These are phyloP conservation scores for Pyxicephalus adspersus DNA, from an alignment of 2,113 vertebrate species.

Conservation along the genomic window DNA sequence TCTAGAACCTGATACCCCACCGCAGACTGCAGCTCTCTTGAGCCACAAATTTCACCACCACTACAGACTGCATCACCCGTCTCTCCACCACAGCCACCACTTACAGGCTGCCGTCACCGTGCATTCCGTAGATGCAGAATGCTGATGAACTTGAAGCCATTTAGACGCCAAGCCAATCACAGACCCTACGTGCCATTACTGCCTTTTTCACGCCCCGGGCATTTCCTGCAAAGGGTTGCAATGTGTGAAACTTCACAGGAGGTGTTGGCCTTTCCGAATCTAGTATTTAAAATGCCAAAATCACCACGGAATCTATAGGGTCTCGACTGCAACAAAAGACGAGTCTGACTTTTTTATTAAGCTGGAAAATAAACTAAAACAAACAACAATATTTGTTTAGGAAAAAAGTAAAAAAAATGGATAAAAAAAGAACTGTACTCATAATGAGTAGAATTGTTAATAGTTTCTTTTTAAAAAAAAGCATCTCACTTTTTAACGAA, in stretches of 20 bases:
- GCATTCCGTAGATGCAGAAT: conserved; percentile 94
- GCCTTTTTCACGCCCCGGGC: background rate
- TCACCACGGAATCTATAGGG: background rate
- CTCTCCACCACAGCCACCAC: conserved; percentile 88
- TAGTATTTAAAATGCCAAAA: background rate
- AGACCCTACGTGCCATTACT: background rate
- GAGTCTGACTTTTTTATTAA: background rate
- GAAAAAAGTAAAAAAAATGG: conserved; percentile 33
- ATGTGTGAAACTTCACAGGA: background rate
- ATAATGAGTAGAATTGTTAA: conserved; percentile 41
- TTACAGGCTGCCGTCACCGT: conserved; percentile 95
- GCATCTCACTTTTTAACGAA: conserved; percentile 84
- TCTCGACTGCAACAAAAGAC: background rate
- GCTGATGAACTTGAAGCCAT: conserved; percentile 71
- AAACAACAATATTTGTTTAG: conserved; percentile 37
- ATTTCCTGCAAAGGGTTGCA: background rate
- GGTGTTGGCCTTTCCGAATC: background rate
- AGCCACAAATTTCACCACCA: conserved; percentile 96
- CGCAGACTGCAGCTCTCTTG: conserved; percentile 91
- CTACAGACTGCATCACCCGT: conserved; percentile 88
- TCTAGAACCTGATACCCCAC: conserved; percentile 90
- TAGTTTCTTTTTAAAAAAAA: conserved; percentile 61
- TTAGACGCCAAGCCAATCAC: fast-evolving
- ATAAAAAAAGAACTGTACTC: conserved; percentile 31
- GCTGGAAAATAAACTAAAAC: background rate